A percentile compares a stretch with the other conserved stretches of the same genome.
phyloP scores from a whole-genome alignment of 2,888 invertebrate species.

The Caenorhabditis virilis region DNA sequence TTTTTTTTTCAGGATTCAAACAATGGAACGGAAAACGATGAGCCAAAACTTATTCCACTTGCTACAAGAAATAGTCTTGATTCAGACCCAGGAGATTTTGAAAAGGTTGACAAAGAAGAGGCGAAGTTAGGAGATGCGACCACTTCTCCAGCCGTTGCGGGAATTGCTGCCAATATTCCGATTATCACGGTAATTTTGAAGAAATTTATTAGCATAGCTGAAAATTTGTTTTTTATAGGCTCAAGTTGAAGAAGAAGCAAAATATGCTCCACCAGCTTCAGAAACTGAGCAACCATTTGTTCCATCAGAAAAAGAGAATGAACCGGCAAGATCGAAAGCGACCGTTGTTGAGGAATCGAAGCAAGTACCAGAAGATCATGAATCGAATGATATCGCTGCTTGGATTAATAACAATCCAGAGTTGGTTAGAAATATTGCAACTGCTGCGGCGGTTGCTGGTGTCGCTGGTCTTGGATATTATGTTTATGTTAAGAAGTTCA shows the following conservation, averaged over 20 bases:
- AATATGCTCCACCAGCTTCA: slow-evolving; percentile 11
- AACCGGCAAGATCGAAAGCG: slow-evolving; percentile 28
- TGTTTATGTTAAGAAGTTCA: slow-evolving; percentile 34
- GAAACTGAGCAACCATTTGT: slow-evolving; percentile 21
- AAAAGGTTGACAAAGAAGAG: slow-evolving; percentile 30
- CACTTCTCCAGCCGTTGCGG: slow-evolving; percentile 33
- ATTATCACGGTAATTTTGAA: slow-evolving; percentile 29
- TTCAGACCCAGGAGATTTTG: slow-evolving; percentile 40
- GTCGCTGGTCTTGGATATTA: slow-evolving; percentile 43
- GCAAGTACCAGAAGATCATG: slow-evolving; percentile 24
- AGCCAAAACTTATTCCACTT: slow-evolving; percentile 27
- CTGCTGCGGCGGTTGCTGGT: slow-evolving; percentile 37
- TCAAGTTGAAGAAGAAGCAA: slow-evolving; percentile 31
- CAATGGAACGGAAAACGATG: slow-evolving; percentile 3
- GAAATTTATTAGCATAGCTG: background rate
- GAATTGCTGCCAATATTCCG: slow-evolving; percentile 34
- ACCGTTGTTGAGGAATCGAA: slow-evolving; percentile 35
- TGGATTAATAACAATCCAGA: slow-evolving; percentile 38
- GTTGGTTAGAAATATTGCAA: slow-evolving; percentile 33
- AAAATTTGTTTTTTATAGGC: slow-evolving; percentile 16
- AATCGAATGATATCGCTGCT: slow-evolving; percentile 29
- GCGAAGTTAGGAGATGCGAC: slow-evolving; percentile 14
- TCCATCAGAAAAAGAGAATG: slow-evolving; percentile 3
- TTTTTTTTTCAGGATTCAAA: slow-evolving; percentile 11
- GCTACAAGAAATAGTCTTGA: slow-evolving; percentile 33